Base-by-base conservation (phyloP, 2,888 invertebrate genomes). In the Scaptomyza tumidula region DNA sequence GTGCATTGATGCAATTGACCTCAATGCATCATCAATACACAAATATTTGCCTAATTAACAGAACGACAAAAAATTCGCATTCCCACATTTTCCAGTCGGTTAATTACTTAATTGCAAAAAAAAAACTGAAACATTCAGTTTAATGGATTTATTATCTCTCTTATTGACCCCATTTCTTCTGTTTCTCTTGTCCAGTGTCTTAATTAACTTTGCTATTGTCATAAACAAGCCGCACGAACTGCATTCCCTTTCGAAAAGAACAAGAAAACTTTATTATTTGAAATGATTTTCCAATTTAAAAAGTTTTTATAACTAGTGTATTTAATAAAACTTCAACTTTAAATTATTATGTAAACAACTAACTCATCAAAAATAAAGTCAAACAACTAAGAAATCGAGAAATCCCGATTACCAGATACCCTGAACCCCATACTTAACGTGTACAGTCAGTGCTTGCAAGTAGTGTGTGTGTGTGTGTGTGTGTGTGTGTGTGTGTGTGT, bases 41-140 rank as follows among this genome's bases (percentile, higher is more conserved):
- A 14, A 16, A 7, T 24, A 16, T 16, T 35, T 27, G 13, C 5
- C 29, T 37, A 16, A 49, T 50, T 50, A 10, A 57, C 19, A 43
- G 11, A n/a, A 14, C 19, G 11, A 16, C 49, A 6, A 10, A 41
- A 14, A 27, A 27, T n/a, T 33, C 13, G 24, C 1, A 16, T 16
- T 16, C 6, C n/a, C 14, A 6, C n/a, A 14, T 35, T 44, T 29
- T 7, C 29, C n/a, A 37, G n/a, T 24, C 37, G 19, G 7, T 31
- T 45, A 16, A 56, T 57, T 57, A 31, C 37, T 57, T 29, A 49
- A 57, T 49, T 56, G 37, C 29, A 14, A 60, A 29, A 11, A 31
- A 0, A 37, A 6, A 29, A 29, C 1, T 0, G 3, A 29, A 9
- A 33, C 33, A 33, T 55, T n/a, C 24, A 46, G 0, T 39, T 24